Conservation (phyloP, 2,888 invertebrate genomes). For the Tenthredo amoena region DNA sequence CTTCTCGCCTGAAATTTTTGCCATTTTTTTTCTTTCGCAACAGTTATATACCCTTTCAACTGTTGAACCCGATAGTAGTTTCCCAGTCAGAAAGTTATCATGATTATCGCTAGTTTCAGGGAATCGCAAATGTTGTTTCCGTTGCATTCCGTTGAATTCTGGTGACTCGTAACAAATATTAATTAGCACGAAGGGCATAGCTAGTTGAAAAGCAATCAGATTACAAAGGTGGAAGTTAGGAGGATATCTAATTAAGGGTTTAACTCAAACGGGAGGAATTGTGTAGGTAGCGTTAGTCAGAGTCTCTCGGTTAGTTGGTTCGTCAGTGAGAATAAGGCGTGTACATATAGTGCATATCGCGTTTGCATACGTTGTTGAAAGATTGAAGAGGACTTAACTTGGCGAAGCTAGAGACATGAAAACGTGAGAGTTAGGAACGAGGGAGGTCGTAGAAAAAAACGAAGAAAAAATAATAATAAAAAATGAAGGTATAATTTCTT, state of each 20-base stretch:
- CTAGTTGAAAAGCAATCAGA: neutral
- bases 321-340: neutral
- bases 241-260: slow-evolving; percentile 31
- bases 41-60: too few relatives aligned
- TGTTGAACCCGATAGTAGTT: too few relatives aligned
- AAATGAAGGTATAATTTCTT: neutral
- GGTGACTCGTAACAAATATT: neutral
- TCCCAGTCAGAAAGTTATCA: too few relatives aligned
- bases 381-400: neutral
- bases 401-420: neutral
- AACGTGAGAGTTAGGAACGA: neutral
- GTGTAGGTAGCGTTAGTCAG: neutral
- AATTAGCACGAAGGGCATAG: neutral
- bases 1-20: too few relatives aligned
- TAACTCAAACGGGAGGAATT: slow-evolving; percentile 7
- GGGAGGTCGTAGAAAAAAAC: neutral
- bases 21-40: too few relatives aligned
- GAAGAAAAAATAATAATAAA: neutral
- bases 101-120: neutral
- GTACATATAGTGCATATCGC: neutral
- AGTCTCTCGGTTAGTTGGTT: slow-evolving; percentile 13
- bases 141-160: neutral
- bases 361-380: neutral
- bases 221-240: slow-evolving; percentile 24
- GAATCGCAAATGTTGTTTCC: neutral